These are phyloP conservation scores for Hirtodrosophila cameraria DNA, from an alignment of 2,888 invertebrate species.

Conservation along the genomic window DNA sequence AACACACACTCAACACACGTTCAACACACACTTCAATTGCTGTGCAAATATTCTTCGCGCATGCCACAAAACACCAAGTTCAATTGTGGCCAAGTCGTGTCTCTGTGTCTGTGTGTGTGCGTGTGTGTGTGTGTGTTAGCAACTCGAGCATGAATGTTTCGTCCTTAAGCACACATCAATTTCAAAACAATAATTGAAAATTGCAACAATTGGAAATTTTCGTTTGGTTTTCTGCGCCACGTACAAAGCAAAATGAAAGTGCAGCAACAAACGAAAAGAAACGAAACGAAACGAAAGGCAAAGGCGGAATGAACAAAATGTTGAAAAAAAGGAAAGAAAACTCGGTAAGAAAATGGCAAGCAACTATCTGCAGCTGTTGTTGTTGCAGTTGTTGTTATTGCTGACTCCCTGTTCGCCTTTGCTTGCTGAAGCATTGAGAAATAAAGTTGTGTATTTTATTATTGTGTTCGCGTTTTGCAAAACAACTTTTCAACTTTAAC, in stretches of 20 bases:
- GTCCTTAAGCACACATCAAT: conserved; percentile 75
- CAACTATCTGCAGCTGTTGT: conserved; percentile 27
- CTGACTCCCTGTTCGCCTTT: conserved; percentile 40
- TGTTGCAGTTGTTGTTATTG: conserved; percentile 20
- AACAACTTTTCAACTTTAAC: conserved; percentile 19
- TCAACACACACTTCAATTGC: conserved; percentile 52
- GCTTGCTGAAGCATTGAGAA: conserved; percentile 22
- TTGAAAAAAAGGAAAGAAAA: conserved; percentile 1
- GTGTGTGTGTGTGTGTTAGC: conserved; percentile 14
- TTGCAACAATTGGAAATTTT: conserved; percentile 71
- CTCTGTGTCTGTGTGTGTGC: no score
- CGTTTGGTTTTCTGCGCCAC: conserved; percentile 46
- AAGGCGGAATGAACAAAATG: conserved; percentile 22
- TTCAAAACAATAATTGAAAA: conserved; percentile 78
- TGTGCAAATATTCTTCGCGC: conserved; percentile 60
- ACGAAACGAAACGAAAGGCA: no score
- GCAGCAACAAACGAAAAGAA: conserved; percentile 16
- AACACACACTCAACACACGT: conserved; percentile 36
- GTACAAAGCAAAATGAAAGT: conserved; percentile 43
- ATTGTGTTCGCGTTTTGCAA: conserved; percentile 20
- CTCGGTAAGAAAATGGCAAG: conserved; percentile 36
- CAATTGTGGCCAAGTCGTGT: conserved; percentile 28
- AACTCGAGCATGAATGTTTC: conserved; percentile 64
- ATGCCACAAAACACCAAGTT: conserved; percentile 41
- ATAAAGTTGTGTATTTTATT: conserved; percentile 59